Base-by-base conservation (phyloP, 2,113 vertebrate species). In the Rhea americana region DNA sequence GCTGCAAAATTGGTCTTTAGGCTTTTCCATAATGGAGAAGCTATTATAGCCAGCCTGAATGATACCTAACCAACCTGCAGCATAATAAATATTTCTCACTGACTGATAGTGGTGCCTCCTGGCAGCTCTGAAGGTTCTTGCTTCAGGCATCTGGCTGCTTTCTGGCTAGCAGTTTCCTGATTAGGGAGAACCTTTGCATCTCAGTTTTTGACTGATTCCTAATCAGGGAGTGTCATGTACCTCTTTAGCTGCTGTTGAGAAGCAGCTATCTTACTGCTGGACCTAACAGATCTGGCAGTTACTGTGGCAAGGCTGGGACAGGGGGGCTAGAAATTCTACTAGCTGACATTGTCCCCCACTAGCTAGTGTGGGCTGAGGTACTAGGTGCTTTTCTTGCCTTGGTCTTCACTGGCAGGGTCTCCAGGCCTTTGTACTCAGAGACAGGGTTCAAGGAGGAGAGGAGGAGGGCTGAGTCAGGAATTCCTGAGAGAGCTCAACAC, bases 171-270 rank as follows among this genome's bases (percentile, higher is more conserved):
- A 66, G 5, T 62, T 89, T 68, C 4, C 7, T 35, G 45, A 53
- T 14, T 4, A 13, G 55, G 53, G 63, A 48, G 73, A 80, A 28
- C 76, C 18, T 7, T 5, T 0, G 0, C 25, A 50, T 71, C 10
- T 6, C 32, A 28, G 12, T 22, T 82, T 72, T 50, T 47, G 55
- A 19, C 5, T 30, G n/a, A 59, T 37, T 59, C 45, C 50, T 58
- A 35, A 7, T 9, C 28, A 41, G 55, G 37, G 26, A 93, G 53
- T n/a, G 28, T 47, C 76, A 65, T 68, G 39, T 35, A 45, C 48
- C 53, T 63, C 1, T 26, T 41, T 3, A 79, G 41, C 74, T 59
- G 85, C 51, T 50, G 61, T 26, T 2, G 87, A 26, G 22, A 47
- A 81, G 25, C 73, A 62, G 70, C 70, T 86, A 17, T 84, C 81